Base-by-base conservation (phyloP, 2,113 vertebrate species). In the Rana temporaria region DNA sequence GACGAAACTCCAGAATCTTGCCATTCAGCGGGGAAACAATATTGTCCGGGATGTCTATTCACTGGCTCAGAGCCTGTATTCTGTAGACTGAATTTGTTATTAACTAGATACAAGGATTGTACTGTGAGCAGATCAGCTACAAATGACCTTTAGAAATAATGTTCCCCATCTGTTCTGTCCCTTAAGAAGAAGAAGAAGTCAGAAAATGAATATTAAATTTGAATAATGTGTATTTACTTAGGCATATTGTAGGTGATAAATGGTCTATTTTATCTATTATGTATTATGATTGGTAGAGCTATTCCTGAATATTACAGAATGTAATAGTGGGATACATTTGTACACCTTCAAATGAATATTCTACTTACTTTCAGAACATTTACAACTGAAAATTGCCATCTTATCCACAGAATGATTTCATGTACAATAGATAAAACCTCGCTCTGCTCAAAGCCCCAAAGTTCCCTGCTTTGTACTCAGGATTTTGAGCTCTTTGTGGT, bases 181-280 rank as follows among this genome's bases (percentile, higher is more conserved):
- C 71, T 38, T 85, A 64, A 24, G 77, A 79, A 38, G 34, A 38
- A 82, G 62, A 1, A 70, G 70, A 16, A 63, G 12, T 8, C 0
- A 78, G 22, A 80, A 85, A 86, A 80, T n/a, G 19, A 26, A 74
- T 38, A 82, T 84, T 85, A 77, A 84, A 86, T 87, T 86, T 84
- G 53, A 82, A 87, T 77, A 70, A 55, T 16, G 26, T 63, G 65
- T 0, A 1, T 60, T 86, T 87, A 84, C 82, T 85, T 86, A 86
- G 76, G 18, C 60, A 69, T 83, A 85, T 65, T 72, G 19, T 1
- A 68, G 30, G 20, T 57, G 73, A 73, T 82, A 55, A 73, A 82
- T 53, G 38, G 30, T 42, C 38, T 15, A 34, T 72, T 64, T 72
- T 64, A 72, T 63, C 57, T 59, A 81, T 81, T 81, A 72, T 30